phyloP scores from a whole-genome alignment of 2,888 invertebrate species.

The Phania funesta region DNA sequence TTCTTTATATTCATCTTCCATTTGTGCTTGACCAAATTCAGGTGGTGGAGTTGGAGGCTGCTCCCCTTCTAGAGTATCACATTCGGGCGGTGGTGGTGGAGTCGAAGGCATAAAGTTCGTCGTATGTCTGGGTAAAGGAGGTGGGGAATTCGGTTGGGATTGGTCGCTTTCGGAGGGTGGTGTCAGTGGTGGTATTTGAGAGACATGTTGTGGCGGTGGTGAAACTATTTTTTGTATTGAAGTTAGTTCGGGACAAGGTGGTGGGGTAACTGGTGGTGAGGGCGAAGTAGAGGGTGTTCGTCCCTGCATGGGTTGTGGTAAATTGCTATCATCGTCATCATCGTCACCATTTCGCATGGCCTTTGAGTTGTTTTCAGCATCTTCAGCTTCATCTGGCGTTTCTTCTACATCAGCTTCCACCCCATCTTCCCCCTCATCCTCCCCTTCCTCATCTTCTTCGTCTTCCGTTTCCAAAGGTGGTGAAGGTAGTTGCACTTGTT shows the following conservation, averaged over 20 bases:
- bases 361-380: constrained; percentile 36
- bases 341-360: constrained; percentile 52
- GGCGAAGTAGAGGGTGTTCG: constrained; percentile 76
- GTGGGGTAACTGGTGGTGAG: constrained; percentile 78
- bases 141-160: constrained; percentile 76
- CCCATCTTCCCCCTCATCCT: constrained; percentile 72
- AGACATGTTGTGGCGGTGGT: constrained; percentile 73
- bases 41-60: constrained; percentile 70
- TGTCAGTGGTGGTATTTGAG: constrained; percentile 73
- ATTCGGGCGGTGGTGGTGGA: constrained; percentile 64
- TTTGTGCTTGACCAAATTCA: constrained; percentile 66
- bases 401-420: constrained; percentile 69
- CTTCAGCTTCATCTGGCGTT: constrained; percentile 55
- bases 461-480: constrained; percentile 71
- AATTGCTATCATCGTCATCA: constrained; percentile 55
- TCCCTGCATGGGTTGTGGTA: constrained; percentile 64
- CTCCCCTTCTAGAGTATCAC: constrained; percentile 65
- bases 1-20: constrained; percentile 6
- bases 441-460: constrained; percentile 68
- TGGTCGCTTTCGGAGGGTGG: constrained; percentile 77
- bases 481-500: constrained; percentile 63
- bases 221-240: constrained; percentile 72
- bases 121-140: constrained; percentile 68
- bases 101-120: constrained; percentile 62
- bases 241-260: constrained; percentile 72